Percentiles rank a stretch among this genome's conserved stretches.
These are phyloP conservation scores for Ameiurus melas DNA, from an alignment of 2,113 vertebrate species.

Conservation along the genomic window DNA sequence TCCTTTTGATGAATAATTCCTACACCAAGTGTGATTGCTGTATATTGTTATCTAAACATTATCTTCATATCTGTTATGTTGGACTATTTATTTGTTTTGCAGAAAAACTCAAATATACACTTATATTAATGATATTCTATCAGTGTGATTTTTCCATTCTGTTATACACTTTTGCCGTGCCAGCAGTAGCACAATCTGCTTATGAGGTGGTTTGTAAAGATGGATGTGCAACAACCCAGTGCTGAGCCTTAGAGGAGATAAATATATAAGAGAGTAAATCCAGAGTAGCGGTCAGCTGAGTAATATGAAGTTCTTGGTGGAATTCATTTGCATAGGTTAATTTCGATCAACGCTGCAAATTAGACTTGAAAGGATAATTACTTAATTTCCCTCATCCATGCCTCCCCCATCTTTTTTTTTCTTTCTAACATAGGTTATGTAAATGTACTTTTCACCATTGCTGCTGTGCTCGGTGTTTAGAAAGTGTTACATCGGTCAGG, in stretches of 20 bases:
- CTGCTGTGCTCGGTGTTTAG: conserved; percentile 56
- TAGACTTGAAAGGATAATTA: conserved; percentile 97
- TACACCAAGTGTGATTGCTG: background rate
- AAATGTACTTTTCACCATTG: conserved; percentile 83
- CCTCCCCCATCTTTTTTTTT: conserved; percentile 53
- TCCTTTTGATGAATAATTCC: background rate
- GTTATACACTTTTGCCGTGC: background rate
- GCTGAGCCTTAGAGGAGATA: conserved; percentile 2
- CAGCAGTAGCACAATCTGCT: background rate
- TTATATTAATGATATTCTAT: background rate
- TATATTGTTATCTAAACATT: background rate
- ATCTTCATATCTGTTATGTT: background rate
- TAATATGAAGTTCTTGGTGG: conserved; percentile 60
- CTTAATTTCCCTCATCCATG: conserved; percentile 78
- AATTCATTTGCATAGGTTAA: conserved; percentile 90
- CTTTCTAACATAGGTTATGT: conserved; percentile 82
- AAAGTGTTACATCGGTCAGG: conserved; percentile 19
- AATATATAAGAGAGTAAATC: conserved; percentile 24
- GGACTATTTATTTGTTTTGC: background rate
- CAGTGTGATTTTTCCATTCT: background rate
- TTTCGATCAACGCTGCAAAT: conserved; percentile 92
- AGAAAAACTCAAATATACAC: background rate
- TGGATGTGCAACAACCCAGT: background rate
- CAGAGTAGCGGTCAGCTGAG: conserved; percentile 55
- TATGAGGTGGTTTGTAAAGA: background rate